Evolutionary conservation across 2,797 vertebrate genomes (phyloP).

Genomic region (Neosalanx taihuensis): DNA sequence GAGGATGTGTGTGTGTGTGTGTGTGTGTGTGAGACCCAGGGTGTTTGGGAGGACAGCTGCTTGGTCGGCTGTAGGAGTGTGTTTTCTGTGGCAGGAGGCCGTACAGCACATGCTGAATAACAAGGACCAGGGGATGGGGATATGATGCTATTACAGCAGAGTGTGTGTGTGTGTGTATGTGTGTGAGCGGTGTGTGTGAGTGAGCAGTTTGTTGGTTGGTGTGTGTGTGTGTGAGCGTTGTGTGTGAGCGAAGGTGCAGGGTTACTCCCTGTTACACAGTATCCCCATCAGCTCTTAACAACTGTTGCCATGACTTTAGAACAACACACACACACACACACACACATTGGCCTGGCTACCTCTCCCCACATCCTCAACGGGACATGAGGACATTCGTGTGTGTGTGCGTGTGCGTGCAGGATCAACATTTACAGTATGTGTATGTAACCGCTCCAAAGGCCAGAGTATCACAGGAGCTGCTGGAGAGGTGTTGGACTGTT

Average conservation of each 20-base stretch:
- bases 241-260: not conserved
- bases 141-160: no score
- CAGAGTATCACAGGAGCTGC: no score
- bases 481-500: no score
- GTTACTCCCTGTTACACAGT: not conserved
- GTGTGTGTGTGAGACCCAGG: no score
- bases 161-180: not conserved
- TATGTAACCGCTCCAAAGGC: not conserved
- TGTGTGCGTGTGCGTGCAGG: slow-evolving; percentile 5
- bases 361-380: not conserved
- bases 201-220: no score
- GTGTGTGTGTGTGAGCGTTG: not conserved
- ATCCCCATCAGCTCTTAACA: not conserved
- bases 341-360: not conserved
- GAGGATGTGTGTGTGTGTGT: no score
- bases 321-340: not conserved
- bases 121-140: no score
- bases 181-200: not conserved
- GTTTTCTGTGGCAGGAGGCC: no score
- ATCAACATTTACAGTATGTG: not conserved
- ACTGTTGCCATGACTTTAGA: slow-evolving; percentile 5
- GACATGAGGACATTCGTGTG: not conserved
- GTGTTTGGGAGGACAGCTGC: no score
- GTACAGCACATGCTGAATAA: no score
- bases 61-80: no score